Conservation (phyloP, 2,888 invertebrate genomes). For the Limnephilus lunatus region DNA sequence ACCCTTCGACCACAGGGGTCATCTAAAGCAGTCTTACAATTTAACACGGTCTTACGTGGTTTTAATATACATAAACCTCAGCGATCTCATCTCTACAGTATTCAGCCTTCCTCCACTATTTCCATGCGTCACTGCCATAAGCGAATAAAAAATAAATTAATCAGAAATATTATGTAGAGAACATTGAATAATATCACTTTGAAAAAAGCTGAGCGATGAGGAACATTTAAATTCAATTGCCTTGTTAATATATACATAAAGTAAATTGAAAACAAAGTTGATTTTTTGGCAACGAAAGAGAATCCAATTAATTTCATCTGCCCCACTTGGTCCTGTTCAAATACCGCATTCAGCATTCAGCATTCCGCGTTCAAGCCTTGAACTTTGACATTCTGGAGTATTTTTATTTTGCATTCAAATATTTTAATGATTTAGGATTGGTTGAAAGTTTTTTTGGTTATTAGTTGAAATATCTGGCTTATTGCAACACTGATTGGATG, state of each 20-base stretch:
- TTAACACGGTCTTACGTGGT: no score
- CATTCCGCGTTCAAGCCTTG: neutral
- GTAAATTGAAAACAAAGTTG: neutral
- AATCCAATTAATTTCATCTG: conserved; percentile 1
- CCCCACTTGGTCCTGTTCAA: neutral
- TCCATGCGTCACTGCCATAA: no score
- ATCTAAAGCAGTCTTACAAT: no score
- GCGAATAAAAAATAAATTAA: neutral
- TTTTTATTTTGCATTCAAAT: neutral
- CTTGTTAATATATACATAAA: neutral
- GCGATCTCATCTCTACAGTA: no score
- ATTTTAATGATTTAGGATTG: neutral
- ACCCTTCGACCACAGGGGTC: no score
- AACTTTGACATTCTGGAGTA: neutral
- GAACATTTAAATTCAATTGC: neutral
- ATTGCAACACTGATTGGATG: neutral
- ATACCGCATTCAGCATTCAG: neutral
- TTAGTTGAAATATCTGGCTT: neutral
- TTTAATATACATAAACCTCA: no score
- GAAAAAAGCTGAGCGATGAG: neutral
- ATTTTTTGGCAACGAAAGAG: neutral
- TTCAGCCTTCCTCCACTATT: no score
- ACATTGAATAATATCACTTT: neutral
- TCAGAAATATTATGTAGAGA: neutral
- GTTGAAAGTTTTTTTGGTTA: neutral